Evolutionary conservation across 2,888 invertebrate genomes (phyloP).

Genomic region (Adelognathus sp.): DNA sequence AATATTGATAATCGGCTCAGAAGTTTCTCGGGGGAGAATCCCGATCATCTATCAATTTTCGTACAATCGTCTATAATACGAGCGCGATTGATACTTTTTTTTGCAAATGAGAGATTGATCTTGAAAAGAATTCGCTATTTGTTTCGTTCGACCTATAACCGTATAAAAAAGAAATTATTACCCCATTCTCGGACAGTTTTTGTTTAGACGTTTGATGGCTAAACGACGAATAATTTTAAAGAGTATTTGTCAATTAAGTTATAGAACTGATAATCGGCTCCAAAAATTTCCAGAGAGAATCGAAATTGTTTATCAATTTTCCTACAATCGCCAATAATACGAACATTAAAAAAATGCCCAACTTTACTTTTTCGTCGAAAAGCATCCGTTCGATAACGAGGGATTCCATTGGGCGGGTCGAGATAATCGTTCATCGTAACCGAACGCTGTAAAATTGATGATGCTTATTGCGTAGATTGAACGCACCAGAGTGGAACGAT

Average conservation of each 20-base stretch:
- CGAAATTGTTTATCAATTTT: neutral
- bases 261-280: too few relatives aligned
- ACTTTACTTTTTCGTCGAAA: neutral
- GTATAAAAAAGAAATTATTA: too few relatives aligned
- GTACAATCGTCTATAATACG: neutral
- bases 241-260: too few relatives aligned
- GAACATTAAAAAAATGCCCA: neutral
- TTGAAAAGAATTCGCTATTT: too few relatives aligned
- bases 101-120: neutral
- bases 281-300: neutral
- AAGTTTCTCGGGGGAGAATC: neutral
- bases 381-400: neutral
- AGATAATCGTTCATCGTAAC: neutral
- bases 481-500: constrained; percentile 68
- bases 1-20: too few relatives aligned
- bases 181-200: too few relatives aligned
- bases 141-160: too few relatives aligned
- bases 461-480: constrained; percentile 68
- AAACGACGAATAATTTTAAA: too few relatives aligned
- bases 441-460: constrained; percentile 10
- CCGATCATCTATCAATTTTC: neutral
- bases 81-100: neutral
- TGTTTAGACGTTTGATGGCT: too few relatives aligned
- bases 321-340: too few relatives aligned
- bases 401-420: neutral